A percentile compares a stretch with the other conserved stretches of the same genome.
phyloP scores from a whole-genome alignment of 2,888 invertebrate genomes.

The Poecilobothrus nobilitatus region DNA sequence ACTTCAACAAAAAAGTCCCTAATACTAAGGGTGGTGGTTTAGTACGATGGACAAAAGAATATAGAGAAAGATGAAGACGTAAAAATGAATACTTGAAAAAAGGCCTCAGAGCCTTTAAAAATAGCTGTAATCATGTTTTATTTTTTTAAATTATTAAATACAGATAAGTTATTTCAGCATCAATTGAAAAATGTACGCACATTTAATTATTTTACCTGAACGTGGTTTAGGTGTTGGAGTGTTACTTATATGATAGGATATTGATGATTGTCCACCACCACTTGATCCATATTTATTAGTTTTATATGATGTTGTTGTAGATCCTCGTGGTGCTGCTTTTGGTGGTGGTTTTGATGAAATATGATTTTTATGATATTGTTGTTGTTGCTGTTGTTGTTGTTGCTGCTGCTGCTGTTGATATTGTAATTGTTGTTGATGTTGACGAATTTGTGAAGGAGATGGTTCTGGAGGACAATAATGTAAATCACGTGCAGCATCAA shows the following conservation, averaged over 20 bases:
- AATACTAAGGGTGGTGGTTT: no score
- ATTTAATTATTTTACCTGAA: constrained; percentile 32
- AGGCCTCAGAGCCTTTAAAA: no score
- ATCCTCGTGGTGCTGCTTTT: constrained; percentile 38
- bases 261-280: not conserved
- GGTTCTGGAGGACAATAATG: constrained; percentile 38
- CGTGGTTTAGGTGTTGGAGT: constrained; percentile 43
- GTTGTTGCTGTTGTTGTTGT: constrained; percentile 28
- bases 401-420: constrained; percentile 23
- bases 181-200: no score
- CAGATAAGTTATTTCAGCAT: no score
- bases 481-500: constrained; percentile 43
- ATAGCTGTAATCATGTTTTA: no score
- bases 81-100: no score
- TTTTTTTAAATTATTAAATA: no score
- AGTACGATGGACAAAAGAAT: no score
- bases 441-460: constrained; percentile 21
- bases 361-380: not conserved
- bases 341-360: constrained; percentile 29
- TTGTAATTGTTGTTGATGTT: not conserved
- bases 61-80: no score
- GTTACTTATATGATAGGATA: not conserved
- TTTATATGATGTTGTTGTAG: constrained; percentile 36
- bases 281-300: not conserved
- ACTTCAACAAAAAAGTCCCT: no score